phyloP scores from a whole-genome alignment of 2,797 vertebrate genomes.

The Emydoidea blandingii region DNA sequence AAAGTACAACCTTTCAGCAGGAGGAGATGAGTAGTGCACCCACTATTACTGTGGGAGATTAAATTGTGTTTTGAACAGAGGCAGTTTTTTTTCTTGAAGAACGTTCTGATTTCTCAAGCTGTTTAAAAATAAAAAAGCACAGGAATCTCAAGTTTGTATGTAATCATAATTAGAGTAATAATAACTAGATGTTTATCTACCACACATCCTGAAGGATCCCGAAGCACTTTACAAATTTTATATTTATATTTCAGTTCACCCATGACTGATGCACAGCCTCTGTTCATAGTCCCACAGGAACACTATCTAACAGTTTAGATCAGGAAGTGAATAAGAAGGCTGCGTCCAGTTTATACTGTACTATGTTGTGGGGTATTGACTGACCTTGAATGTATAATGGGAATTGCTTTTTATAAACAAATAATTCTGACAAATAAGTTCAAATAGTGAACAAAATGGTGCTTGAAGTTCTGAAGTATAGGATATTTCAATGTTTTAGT shows the following conservation, averaged over 20 bases:
- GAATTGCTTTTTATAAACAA: neutral
- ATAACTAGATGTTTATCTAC: neutral
- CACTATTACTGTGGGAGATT: neutral
- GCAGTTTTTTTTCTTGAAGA: neutral
- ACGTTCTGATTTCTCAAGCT: constrained; percentile 29
- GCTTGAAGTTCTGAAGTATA: neutral
- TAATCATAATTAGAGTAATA: neutral
- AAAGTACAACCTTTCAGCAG: constrained; percentile 41
- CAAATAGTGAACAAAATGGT: neutral
- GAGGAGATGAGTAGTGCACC: constrained; percentile 17
- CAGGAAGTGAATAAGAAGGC: neutral
- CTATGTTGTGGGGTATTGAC: neutral
- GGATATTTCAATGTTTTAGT: neutral
- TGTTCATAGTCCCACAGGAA: neutral
- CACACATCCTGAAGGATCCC: neutral
- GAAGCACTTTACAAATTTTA: neutral
- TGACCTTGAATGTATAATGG: neutral
- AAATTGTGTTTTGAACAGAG: neutral
- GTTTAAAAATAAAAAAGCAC: neutral
- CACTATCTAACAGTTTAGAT: neutral
- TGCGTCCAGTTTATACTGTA: neutral
- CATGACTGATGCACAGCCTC: neutral
- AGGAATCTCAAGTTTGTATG: neutral
- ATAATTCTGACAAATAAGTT: neutral
- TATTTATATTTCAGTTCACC: neutral